Conservation (phyloP, 2,888 invertebrate genomes). For the Clanis bilineata region DNA sequence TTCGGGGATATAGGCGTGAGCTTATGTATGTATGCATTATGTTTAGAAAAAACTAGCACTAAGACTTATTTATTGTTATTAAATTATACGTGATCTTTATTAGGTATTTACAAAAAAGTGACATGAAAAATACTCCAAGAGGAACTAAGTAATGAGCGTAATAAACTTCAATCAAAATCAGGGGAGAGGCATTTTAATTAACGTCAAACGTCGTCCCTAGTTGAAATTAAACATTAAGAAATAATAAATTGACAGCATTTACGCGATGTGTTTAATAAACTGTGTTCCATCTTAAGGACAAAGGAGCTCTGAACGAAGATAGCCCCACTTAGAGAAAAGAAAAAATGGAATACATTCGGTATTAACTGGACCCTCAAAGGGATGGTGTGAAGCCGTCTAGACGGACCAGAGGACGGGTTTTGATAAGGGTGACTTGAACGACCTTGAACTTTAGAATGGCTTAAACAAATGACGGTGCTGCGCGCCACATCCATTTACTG, state of each 20-base stretch:
- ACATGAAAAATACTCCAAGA: conserved; percentile 9
- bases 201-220: conserved; percentile 18
- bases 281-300: neutral
- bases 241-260: conserved; percentile 22
- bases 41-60: too few species aligned
- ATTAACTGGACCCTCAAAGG: conserved; percentile 68
- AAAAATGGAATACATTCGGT: conserved; percentile 55
- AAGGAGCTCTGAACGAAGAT: neutral
- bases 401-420: conserved; percentile 75
- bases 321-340: too few species aligned
- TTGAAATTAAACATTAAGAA: conserved; percentile 19
- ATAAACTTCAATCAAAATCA: conserved; percentile 41
- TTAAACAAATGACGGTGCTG: conserved; percentile 74
- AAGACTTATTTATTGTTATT: too few species aligned
- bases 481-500: conserved; percentile 35
- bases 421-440: conserved; percentile 76
- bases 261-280: conserved; percentile 5
- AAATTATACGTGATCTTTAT: too few species aligned
- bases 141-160: conserved; percentile 18
- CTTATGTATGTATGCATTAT: neutral
- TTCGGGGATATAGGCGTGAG: too few species aligned
- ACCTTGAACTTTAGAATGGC: conserved; percentile 76
- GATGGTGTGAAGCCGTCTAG: conserved; percentile 78
- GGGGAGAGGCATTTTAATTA: conserved; percentile 39
- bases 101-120: neutral